Conservation (phyloP, 2,113 vertebrate genomes). For the Empidonax alnorum region DNA sequence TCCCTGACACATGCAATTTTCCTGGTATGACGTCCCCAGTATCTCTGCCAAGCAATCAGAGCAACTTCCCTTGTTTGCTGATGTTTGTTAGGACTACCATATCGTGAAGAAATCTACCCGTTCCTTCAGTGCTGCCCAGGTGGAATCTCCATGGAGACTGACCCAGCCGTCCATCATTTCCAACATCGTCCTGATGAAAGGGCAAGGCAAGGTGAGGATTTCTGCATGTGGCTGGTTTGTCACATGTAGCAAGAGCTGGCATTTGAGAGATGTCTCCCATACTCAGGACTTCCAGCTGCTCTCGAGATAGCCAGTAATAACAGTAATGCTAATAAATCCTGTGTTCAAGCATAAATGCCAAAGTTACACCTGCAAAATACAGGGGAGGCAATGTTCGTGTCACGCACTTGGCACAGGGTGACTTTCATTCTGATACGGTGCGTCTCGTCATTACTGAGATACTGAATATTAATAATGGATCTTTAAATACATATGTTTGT, state of each 20-base stretch:
- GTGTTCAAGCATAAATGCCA: neutral
- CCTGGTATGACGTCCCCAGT: neutral
- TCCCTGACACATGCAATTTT: fast-evolving
- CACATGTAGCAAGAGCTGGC: neutral
- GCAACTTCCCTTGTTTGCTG: neutral
- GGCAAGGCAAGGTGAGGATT: slow-evolving; percentile 92
- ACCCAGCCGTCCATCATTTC: slow-evolving; percentile 97
- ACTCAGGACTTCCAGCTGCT: neutral
- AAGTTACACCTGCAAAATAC: neutral
- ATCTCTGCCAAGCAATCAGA: neutral
- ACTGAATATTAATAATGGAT: neutral
- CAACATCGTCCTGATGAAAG: slow-evolving; percentile 97
- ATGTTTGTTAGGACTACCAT: slow-evolving; percentile 85
- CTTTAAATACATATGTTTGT: slow-evolving; percentile 13
- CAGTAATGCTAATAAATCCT: neutral
- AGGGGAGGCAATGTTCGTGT: fast-evolving
- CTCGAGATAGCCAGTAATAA: neutral
- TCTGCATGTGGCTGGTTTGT: neutral
- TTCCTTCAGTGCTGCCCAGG: slow-evolving; percentile 93
- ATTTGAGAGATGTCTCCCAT: neutral
- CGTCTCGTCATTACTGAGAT: neutral
- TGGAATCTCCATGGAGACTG: slow-evolving; percentile 96
- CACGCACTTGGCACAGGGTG: fast-evolving
- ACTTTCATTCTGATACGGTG: neutral
- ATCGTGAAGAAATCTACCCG: slow-evolving; percentile 93